These are phyloP conservation scores for Oopsacas minuta DNA, from an alignment of 37 sponge, comb jelly and placozoan species.

Conservation along the genomic window DNA sequence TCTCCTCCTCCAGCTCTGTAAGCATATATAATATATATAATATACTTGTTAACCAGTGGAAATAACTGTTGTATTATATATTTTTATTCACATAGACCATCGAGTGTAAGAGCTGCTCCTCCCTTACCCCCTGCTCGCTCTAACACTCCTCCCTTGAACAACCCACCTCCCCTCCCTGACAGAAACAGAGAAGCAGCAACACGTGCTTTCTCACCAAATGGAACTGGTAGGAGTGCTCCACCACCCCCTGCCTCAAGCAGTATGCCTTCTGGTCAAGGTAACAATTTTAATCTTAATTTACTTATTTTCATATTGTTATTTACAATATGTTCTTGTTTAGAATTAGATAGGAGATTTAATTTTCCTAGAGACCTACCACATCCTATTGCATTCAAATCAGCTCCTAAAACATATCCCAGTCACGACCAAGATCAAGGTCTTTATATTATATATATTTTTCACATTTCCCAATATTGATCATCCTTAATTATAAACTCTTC, in stretches of 20 bases:
- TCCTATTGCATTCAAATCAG: neutral
- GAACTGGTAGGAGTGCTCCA: neutral
- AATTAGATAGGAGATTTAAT: neutral
- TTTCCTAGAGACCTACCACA: slow-evolving; percentile 16
- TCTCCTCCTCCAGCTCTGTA: slow-evolving; percentile 3
- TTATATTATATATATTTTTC: neutral
- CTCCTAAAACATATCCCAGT: slow-evolving; percentile 16
- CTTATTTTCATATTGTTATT: neutral
- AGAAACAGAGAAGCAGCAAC: neutral
- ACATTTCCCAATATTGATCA: neutral
- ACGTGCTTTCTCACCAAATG: neutral
- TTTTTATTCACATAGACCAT: neutral
- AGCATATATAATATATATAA: neutral
- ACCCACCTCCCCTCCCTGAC: neutral
- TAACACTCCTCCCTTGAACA: neutral
- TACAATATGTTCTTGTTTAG: neutral
- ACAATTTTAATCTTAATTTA: too few species aligned
- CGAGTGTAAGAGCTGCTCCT: neutral
- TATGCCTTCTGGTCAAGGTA: neutral
- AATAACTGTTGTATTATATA: neutral
- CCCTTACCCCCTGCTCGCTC: neutral
- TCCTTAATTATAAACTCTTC: neutral
- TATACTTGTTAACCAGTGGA: neutral
- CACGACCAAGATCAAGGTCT: slow-evolving; percentile 5
- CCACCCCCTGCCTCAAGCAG: neutral